phyloP scores from a whole-genome alignment of 2,113 vertebrate genomes.

The Pipa parva region DNA sequence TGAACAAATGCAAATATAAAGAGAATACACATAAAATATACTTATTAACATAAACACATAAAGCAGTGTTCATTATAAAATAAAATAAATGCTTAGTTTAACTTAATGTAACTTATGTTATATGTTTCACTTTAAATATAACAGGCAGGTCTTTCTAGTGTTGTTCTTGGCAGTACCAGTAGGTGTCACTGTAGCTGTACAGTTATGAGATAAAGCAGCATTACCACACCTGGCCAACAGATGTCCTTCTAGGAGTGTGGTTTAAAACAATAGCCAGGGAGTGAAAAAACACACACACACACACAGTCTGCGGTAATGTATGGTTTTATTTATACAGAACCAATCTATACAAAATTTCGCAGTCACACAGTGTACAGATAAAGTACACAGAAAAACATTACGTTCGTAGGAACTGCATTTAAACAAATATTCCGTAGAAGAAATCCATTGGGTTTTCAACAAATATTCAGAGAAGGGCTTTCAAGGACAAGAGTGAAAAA shows the following conservation, averaged over 20 bases:
- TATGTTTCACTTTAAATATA: too few relatives aligned
- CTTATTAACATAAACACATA: too few relatives aligned
- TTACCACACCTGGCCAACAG: conserved; percentile 13
- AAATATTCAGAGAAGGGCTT: too few relatives aligned
- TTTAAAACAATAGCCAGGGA: too few relatives aligned
- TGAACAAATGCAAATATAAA: too few relatives aligned
- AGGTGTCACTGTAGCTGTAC: not conserved
- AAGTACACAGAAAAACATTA: conserved; percentile 33
- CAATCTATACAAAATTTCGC: conserved; percentile 19
- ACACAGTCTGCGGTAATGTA: conserved; percentile 9
- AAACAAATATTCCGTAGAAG: conserved; percentile 14
- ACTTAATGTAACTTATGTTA: too few relatives aligned
- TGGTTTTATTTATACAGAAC: conserved; percentile 35
- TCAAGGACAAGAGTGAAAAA: not conserved
- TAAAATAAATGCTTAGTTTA: too few relatives aligned
- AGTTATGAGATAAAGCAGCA: not conserved
- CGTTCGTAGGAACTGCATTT: conserved; percentile 14
- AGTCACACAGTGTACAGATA: conserved; percentile 35
- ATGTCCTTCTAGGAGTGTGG: conserved; percentile 16
- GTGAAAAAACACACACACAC: not conserved
- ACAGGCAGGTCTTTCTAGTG: too few relatives aligned
- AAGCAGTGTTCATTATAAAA: too few relatives aligned
- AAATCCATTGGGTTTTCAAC: not conserved
- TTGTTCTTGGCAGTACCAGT: not conserved
- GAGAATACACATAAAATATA: too few relatives aligned